Conservation (phyloP, 2,888 invertebrate genomes). For the Steinernema scapterisci region DNA sequence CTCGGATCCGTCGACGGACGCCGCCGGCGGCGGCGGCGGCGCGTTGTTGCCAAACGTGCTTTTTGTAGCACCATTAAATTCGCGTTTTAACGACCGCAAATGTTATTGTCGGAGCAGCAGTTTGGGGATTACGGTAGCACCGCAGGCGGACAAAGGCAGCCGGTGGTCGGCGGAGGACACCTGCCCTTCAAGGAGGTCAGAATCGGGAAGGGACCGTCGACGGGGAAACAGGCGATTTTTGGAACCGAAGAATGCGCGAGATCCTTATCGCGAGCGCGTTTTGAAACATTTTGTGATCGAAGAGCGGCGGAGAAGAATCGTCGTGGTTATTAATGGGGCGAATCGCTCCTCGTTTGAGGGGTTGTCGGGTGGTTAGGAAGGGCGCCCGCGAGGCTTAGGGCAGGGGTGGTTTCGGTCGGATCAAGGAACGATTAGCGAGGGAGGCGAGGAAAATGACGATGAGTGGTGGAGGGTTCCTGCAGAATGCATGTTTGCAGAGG, state of each 20-base stretch:
- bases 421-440: too few relatives aligned
- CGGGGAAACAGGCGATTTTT: not conserved
- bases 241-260: conserved; percentile 1
- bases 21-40: not conserved
- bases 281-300: conserved; percentile 4
- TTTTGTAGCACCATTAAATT: conserved; percentile 31
- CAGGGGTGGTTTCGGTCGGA: too few relatives aligned
- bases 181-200: conserved; percentile 23
- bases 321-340: conserved; percentile 1
- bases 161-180: not conserved
- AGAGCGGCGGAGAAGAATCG: not conserved
- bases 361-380: too few relatives aligned
- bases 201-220: not conserved
- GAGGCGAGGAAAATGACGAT: too few relatives aligned
- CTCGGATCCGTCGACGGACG: not conserved
- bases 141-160: conserved; percentile 3
- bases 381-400: too few relatives aligned
- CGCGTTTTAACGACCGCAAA: conserved; percentile 32
- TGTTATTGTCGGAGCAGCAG: conserved; percentile 8
- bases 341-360: conserved; percentile 7
- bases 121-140: conserved; percentile 12
- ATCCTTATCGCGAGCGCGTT: conserved; percentile 1
- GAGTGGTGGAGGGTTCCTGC: too few relatives aligned
- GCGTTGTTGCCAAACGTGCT: conserved; percentile 25
- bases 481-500: not conserved